phyloP scores from a whole-genome alignment of 2,797 vertebrate species.

The Channa striata region DNA sequence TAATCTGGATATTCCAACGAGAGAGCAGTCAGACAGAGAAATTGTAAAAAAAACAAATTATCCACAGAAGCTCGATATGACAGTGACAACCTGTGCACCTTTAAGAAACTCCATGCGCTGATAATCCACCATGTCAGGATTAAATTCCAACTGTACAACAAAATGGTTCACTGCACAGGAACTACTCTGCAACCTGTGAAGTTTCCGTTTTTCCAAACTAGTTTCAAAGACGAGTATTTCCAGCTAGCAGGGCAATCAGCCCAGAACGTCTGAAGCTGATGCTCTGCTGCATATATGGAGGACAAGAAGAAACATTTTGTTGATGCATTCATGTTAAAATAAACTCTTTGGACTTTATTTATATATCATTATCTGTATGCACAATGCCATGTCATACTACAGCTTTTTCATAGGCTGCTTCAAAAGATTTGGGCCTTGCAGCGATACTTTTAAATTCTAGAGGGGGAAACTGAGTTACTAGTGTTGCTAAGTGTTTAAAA shows the following conservation, averaged over 20 bases:
- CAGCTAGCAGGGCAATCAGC: constrained; percentile 9
- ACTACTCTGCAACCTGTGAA: not conserved
- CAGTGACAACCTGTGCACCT: constrained; percentile 25
- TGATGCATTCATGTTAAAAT: constrained; percentile 13
- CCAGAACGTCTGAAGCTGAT: constrained; percentile 31
- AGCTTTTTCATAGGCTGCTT: constrained; percentile 12
- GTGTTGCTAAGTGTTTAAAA: constrained; percentile 10
- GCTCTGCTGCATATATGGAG: not conserved
- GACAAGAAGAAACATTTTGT: not conserved
- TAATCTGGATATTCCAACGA: constrained; percentile 45
- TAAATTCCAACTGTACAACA: constrained; percentile 38
- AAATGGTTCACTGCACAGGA: constrained; percentile 38
- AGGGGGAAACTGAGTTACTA: too few relatives aligned
- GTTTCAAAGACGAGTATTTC: too few relatives aligned
- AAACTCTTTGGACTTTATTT: constrained; percentile 21
- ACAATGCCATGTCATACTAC: not conserved
- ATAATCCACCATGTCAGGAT: constrained; percentile 28
- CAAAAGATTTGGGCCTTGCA: constrained; percentile 8
- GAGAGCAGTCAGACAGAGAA: constrained; percentile 34
- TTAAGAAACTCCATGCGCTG: constrained; percentile 20
- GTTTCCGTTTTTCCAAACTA: too few relatives aligned
- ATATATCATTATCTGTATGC: constrained; percentile 16
- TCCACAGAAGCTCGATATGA: constrained; percentile 32
- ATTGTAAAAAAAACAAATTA: constrained; percentile 54
- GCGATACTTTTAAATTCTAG: constrained; percentile 8